phyloP scores from a whole-genome alignment of 2,888 invertebrate species.

The Ypsolopha scabrella region DNA sequence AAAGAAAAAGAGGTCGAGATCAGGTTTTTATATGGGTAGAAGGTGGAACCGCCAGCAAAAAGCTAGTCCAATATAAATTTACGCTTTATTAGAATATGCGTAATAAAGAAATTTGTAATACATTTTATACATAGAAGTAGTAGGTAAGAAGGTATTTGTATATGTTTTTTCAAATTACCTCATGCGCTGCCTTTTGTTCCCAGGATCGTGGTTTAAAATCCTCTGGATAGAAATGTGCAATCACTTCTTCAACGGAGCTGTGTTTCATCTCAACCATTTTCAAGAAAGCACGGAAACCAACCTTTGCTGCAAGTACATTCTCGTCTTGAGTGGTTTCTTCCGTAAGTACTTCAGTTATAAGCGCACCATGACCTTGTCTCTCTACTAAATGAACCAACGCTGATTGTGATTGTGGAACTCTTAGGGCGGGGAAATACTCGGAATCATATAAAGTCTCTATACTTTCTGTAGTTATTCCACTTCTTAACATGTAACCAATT shows the following conservation, averaged over 20 bases:
- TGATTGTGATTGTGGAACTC: constrained; percentile 85
- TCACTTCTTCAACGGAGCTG: constrained; percentile 86
- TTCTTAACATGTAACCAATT: constrained; percentile 81
- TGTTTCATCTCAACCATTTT: constrained; percentile 86
- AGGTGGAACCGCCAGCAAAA: too few relatives aligned
- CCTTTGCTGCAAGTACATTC: constrained; percentile 80
- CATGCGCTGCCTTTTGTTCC: constrained; percentile 78
- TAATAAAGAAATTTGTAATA: too few relatives aligned
- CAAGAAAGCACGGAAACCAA: constrained; percentile 88
- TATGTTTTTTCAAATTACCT: constrained; percentile 51
- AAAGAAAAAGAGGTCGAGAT: too few relatives aligned
- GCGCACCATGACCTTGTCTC: constrained; percentile 82
- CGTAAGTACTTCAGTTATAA: constrained; percentile 84
- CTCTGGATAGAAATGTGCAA: constrained; percentile 84
- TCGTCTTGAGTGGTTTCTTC: constrained; percentile 86
- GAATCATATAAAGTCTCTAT: constrained; percentile 84
- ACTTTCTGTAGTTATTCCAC: constrained; percentile 81
- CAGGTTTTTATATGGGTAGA: too few relatives aligned
- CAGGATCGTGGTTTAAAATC: constrained; percentile 86
- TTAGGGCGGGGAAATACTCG: constrained; percentile 82
- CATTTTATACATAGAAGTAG: too few relatives aligned
- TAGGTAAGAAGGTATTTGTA: too few relatives aligned
- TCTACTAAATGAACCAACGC: constrained; percentile 88
- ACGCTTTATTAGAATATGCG: too few relatives aligned
- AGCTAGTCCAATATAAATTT: too few relatives aligned